Percentiles rank a stretch among this genome's conserved stretches.
phyloP scores from a whole-genome alignment of 2,888 invertebrate species.

The Monoplex corrugatus region DNA sequence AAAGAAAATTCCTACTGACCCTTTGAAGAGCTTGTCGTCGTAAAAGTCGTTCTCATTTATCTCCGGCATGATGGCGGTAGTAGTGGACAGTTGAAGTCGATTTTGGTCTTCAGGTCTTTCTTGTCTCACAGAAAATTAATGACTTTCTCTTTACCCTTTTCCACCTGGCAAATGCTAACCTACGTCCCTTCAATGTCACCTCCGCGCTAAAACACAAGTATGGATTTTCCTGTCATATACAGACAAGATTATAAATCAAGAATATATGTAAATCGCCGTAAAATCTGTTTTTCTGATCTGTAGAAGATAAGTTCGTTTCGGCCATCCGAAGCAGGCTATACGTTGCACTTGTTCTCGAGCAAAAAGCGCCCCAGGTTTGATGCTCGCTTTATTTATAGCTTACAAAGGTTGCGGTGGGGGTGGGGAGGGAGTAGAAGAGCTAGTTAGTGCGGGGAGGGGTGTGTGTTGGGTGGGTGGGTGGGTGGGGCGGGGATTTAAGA shows the following conservation, averaged over 20 bases:
- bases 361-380: not conserved
- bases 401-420: not conserved
- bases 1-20: not conserved
- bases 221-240: not conserved
- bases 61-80: not conserved
- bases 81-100: not conserved
- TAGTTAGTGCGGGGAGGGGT: not conserved
- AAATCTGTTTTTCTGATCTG: not conserved
- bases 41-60: conserved; percentile 10
- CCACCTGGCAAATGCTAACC: not conserved
- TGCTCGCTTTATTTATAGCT: not conserved
- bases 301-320: not conserved
- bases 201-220: too few species aligned
- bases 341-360: not conserved
- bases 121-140: not conserved
- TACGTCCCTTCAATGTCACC: not conserved
- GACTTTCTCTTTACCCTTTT: not conserved
- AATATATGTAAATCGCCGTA: too few species aligned
- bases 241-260: not conserved
- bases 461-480: not conserved
- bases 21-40: not conserved
- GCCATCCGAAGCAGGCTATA: not conserved
- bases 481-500: not conserved
- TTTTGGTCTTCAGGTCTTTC: not conserved
- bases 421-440: not conserved